Evolutionary conservation across 2,113 vertebrate species (phyloP).

Genomic region (Bombycilla garrulus): DNA sequence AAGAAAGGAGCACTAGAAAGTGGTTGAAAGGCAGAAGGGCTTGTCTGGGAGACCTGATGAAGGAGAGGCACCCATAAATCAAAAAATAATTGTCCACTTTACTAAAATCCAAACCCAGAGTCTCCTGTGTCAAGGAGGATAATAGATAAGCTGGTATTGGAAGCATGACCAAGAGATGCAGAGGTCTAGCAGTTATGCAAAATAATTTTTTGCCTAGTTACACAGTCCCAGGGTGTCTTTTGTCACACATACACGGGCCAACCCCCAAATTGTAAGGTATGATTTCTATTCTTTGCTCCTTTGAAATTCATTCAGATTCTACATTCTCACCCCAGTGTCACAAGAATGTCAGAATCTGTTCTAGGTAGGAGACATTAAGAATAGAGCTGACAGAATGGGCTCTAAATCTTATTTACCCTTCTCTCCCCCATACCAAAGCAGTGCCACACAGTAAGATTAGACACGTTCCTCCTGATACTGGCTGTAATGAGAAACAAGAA

Average conservation of each 20-base stretch:
- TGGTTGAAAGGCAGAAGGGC: not conserved
- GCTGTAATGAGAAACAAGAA: conserved; percentile 11
- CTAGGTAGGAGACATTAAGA: not conserved
- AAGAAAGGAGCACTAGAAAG: not conserved
- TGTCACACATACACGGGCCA: not conserved
- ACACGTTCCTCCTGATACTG: not conserved
- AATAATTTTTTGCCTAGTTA: not conserved
- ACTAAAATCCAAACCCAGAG: not conserved
- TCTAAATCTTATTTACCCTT: not conserved
- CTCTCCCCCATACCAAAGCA: accelerated
- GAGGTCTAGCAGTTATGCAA: not conserved
- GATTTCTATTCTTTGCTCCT: not conserved
- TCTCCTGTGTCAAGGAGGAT: not conserved
- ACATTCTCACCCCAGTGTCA: not conserved
- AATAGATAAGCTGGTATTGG: not conserved
- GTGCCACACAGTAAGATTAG: not conserved
- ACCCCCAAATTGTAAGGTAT: not conserved
- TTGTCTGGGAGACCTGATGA: not conserved
- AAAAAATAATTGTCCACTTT: not conserved
- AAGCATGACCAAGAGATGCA: not conserved
- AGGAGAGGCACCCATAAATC: not conserved
- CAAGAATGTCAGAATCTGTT: not conserved
- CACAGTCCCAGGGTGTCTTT: not conserved
- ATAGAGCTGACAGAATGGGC: not conserved
- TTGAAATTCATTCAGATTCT: not conserved